Evolutionary conservation across 2,888 invertebrate genomes (phyloP).

Genomic region (Alcis repandata): DNA sequence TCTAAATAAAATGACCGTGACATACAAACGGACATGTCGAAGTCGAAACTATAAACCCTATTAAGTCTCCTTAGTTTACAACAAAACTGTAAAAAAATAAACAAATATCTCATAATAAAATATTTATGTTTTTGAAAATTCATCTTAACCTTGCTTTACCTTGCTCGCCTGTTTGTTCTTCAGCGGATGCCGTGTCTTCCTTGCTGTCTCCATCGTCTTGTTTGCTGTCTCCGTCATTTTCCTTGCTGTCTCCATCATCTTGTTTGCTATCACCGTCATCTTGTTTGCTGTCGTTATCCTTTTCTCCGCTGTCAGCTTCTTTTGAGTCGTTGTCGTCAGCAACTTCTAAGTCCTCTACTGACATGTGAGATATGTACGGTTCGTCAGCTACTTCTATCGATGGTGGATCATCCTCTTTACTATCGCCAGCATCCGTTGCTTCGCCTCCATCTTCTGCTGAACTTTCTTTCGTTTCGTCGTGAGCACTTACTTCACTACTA

Average conservation of each 20-base stretch:
- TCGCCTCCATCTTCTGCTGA: constrained; percentile 74
- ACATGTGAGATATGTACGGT: constrained; percentile 78
- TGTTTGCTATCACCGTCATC: constrained; percentile 57
- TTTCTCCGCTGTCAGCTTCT: constrained; percentile 74
- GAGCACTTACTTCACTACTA: constrained; percentile 82
- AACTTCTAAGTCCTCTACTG: constrained; percentile 78
- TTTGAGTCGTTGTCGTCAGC: constrained; percentile 71
- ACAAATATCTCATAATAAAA: too few species aligned
- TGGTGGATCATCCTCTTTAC: constrained; percentile 70
- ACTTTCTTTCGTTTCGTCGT: constrained; percentile 78
- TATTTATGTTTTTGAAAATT: too few species aligned
- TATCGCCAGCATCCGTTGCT: constrained; percentile 59
- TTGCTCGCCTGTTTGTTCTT: constrained; percentile 78
- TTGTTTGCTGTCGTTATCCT: constrained; percentile 60
- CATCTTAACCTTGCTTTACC: too few species aligned
- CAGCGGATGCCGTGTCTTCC: constrained; percentile 76
- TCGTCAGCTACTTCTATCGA: constrained; percentile 82
- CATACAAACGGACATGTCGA: too few species aligned
- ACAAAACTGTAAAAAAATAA: too few species aligned
- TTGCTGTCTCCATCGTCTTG: constrained; percentile 65
- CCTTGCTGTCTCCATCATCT: constrained; percentile 62
- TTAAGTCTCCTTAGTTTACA: too few species aligned
- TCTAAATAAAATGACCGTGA: too few species aligned
- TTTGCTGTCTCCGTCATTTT: constrained; percentile 63
- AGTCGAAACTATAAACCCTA: too few species aligned